Conservation (phyloP, 35 echinoderm and acorn worm species). For the Ophioderma brevispina region DNA sequence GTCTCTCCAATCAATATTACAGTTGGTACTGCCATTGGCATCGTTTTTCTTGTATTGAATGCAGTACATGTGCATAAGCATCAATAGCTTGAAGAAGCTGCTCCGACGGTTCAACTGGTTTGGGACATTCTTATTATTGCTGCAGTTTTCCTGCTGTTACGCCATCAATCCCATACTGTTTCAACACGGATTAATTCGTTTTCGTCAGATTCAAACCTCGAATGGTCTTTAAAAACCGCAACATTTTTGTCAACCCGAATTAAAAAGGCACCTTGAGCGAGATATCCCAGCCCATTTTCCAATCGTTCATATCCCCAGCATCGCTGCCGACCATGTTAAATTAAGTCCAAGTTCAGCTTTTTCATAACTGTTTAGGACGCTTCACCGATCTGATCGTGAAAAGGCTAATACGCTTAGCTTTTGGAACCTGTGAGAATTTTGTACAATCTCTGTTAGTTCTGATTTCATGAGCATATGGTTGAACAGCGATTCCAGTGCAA, state of each 20-base stretch:
- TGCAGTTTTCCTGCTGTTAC: background rate
- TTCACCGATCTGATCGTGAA: background rate
- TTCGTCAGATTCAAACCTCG: too few species aligned
- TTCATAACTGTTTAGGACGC: background rate
- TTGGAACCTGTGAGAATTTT: background rate
- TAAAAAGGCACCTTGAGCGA: slow-evolving; percentile 6
- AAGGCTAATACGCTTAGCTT: slow-evolving; percentile 18
- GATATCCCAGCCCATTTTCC: background rate
- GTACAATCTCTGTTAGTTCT: background rate
- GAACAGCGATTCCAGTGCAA: slow-evolving; percentile 14
- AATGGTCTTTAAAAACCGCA: slow-evolving; percentile 33
- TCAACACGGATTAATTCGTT: too few species aligned
- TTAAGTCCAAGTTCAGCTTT: background rate
- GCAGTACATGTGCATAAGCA: slow-evolving; percentile 22
- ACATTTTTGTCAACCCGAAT: background rate
- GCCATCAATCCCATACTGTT: background rate
- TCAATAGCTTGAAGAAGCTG: slow-evolving; percentile 18
- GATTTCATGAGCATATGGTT: background rate
- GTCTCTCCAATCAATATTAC: background rate
- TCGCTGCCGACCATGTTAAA: slow-evolving; percentile 16
- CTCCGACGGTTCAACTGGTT: background rate
- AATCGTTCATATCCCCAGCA: background rate
- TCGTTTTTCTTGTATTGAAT: background rate
- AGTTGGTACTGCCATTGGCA: background rate
- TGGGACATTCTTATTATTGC: background rate